Evolutionary conservation across 2,888 invertebrate species (phyloP), one percentile per base, ranked within the genome.

Genomic region (Azorinus chamasolen): DNA sequence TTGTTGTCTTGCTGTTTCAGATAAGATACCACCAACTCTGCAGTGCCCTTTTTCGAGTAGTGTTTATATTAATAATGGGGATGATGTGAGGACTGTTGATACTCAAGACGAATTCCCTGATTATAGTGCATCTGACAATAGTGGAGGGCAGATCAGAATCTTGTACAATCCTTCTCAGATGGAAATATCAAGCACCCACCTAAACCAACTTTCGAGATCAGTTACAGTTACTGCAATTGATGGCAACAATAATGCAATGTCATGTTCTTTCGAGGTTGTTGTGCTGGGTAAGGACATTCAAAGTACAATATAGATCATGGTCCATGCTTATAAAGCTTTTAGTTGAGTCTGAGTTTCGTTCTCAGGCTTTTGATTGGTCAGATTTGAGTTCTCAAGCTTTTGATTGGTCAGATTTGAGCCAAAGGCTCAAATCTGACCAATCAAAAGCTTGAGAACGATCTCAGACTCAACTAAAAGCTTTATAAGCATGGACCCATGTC

Each of bases 181-280:
- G 1, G 14, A 20, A 14, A 24, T 53, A 22, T 37, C 41, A 16
- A 22, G 22, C 32, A 18, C 32, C 10, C 18, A 37, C 24, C 41
- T 70, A 8, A 46, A 62, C 20, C 12, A 45, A 10, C 12, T 16
- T 24, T 3, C 37, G 18, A 27, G 14, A 5, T n/a, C 39, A 3
- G 22, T 62, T 18, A 27, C 16, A 4, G 25, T 70, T 24, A 27
- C 32, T n/a, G 57, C 50, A 4, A 27, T 32, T 18, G 77, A 77
- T 39, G 20, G 18, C 1, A 53, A 39, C 10, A 55, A 50, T 6
- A 68, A 68, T 25, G 0, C 0, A 14, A 98, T 98, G 6, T 97
- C 97, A 91, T 99, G 99, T 91, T 97, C 97, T 94, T 97, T 99
- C n/a, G 97, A 98, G 89, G 97, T 99, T 41, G n/a, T 54, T 16